phyloP scores from a whole-genome alignment of 1,140 invertebrate genomes.

The Aporrectodea caliginosa region DNA sequence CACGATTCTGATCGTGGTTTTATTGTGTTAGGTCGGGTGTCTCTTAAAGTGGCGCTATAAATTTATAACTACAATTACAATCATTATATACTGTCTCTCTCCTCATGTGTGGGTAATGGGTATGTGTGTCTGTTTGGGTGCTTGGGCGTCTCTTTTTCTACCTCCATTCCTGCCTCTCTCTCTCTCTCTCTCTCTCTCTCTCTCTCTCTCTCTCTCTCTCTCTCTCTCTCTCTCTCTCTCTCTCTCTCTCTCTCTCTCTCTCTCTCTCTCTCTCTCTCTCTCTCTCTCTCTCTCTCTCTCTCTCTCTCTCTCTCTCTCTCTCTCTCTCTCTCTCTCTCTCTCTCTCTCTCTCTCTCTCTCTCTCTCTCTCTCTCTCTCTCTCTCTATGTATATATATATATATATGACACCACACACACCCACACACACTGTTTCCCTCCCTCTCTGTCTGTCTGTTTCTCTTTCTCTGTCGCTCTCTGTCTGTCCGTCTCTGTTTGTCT shows the following conservation, averaged over 20 bases:
- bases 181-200: conserved; percentile 1
- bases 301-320: neutral
- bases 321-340: conserved; percentile 1
- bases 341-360: conserved; percentile 1
- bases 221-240: neutral
- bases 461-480: neutral
- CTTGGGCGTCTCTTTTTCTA: neutral
- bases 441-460: neutral
- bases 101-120: no score
- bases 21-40: no score
- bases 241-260: neutral
- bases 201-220: neutral
- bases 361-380: neutral
- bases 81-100: no score
- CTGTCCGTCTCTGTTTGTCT: no score
- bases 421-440: no score
- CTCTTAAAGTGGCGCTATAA: no score
- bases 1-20: no score
- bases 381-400: neutral
- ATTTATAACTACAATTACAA: no score
- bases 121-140: no score
- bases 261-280: neutral
- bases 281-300: neutral
- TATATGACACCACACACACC: neutral
- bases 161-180: neutral